Evolutionary conservation across 2,113 vertebrate species (phyloP).

Genomic region (Raphicerus campestris): DNA sequence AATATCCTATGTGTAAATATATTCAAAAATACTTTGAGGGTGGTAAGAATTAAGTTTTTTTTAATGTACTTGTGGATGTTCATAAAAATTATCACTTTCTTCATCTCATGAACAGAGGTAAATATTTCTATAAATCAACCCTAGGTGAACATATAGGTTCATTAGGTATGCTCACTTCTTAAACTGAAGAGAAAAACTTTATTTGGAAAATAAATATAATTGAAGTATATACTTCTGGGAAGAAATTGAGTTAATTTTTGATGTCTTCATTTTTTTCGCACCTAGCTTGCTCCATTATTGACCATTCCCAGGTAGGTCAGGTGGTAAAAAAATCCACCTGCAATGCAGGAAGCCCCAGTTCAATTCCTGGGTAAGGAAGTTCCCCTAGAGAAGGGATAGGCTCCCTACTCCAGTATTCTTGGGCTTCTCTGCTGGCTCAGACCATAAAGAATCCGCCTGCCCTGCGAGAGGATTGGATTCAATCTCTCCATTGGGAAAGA

Average conservation of each 20-base stretch:
- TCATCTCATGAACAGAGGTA: conserved; percentile 89
- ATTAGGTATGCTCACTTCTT: conserved; percentile 89
- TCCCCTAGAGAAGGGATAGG: neutral
- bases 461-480: neutral
- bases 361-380: neutral
- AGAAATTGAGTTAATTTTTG: conserved; percentile 38
- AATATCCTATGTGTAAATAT: neutral
- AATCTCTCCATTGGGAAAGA: neutral
- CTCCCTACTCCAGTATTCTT: neutral
- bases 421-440: neutral
- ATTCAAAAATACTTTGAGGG: conserved; percentile 20
- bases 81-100: conserved; percentile 76
- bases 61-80: conserved; percentile 72
- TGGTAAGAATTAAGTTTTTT: conserved; percentile 72
- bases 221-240: conserved; percentile 67
- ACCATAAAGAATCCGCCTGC: neutral
- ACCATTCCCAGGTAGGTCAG: neutral
- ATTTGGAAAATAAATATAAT: conserved; percentile 23
- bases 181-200: conserved; percentile 59
- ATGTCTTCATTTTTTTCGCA: neutral
- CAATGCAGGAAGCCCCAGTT: neutral
- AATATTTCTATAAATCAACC: conserved; percentile 87
- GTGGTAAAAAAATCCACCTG: neutral
- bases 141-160: conserved; percentile 89
- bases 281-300: neutral